phyloP scores from a whole-genome alignment of 1,140 invertebrate species.

The Ladona fulva region DNA sequence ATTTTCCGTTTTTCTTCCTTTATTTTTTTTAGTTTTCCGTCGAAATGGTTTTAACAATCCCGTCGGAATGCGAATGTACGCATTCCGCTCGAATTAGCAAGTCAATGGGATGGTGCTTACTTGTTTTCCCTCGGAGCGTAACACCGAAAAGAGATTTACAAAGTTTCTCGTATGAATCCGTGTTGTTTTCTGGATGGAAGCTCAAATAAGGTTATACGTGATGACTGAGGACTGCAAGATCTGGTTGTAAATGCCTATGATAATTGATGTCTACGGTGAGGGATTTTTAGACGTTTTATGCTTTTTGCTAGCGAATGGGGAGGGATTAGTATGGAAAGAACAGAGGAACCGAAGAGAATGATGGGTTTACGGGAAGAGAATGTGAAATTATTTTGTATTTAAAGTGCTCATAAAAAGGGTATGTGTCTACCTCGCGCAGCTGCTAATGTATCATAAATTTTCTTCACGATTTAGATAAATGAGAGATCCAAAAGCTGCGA shows the following conservation, averaged over 20 bases:
- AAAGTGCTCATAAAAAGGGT: too few relatives aligned
- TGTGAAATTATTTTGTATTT: too few relatives aligned
- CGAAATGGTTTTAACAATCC: background rate
- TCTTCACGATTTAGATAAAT: too few relatives aligned
- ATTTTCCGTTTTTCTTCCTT: too few relatives aligned
- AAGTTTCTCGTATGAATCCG: background rate
- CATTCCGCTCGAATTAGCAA: conserved; percentile 5
- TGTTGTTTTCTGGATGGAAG: background rate
- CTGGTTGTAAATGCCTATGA: background rate
- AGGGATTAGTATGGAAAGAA: too few relatives aligned
- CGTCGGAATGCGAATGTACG: background rate
- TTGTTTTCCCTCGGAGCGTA: background rate
- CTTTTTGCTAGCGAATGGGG: too few relatives aligned
- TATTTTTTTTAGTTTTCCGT: background rate
- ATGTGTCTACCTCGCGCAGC: too few relatives aligned
- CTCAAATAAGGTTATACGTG: background rate
- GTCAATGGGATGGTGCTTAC: conserved; percentile 3
- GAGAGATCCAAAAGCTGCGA: too few relatives aligned
- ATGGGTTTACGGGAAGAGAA: too few relatives aligned
- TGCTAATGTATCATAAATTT: too few relatives aligned
- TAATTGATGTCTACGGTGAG: background rate
- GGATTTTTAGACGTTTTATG: too few relatives aligned
- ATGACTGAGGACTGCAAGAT: background rate
- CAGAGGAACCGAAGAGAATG: too few relatives aligned
- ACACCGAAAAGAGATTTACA: background rate